Evolutionary conservation across 2,797 vertebrate genomes (phyloP).

Genomic region (Thripadectes ignobilis): DNA sequence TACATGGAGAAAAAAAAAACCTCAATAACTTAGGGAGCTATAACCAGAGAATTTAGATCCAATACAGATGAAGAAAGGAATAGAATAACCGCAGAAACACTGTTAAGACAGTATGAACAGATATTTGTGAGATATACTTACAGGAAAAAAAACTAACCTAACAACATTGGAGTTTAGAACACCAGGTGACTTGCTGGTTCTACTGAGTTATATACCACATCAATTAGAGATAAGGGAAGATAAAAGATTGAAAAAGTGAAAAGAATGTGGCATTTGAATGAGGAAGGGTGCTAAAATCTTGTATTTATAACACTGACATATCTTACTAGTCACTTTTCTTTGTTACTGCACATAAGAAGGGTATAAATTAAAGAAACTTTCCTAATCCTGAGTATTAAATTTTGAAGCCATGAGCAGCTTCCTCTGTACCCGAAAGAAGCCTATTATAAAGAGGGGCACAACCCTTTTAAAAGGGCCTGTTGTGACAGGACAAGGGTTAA

Average conservation of each 20-base stretch:
- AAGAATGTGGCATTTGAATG: not conserved
- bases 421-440: not conserved
- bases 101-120: not conserved
- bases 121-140: not conserved
- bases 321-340: not conserved
- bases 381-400: not conserved
- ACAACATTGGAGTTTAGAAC: not conserved
- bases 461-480: not conserved
- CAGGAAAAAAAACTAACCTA: not conserved
- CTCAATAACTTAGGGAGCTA: not conserved
- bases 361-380: not conserved
- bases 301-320: not conserved
- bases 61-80: not conserved
- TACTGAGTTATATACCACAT: not conserved
- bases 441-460: not conserved
- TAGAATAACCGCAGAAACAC: not conserved
- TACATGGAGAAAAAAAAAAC: not conserved
- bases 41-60: not conserved
- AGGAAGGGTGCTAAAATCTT: not conserved
- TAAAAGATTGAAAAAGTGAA: not conserved
- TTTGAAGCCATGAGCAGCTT: not conserved
- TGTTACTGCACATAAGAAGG: not conserved
- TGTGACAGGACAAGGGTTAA: fast-evolving
- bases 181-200: not conserved
- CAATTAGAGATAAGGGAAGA: not conserved